phyloP scores from a whole-genome alignment of 2,113 vertebrate genomes.

The Furnarius figulus region DNA sequence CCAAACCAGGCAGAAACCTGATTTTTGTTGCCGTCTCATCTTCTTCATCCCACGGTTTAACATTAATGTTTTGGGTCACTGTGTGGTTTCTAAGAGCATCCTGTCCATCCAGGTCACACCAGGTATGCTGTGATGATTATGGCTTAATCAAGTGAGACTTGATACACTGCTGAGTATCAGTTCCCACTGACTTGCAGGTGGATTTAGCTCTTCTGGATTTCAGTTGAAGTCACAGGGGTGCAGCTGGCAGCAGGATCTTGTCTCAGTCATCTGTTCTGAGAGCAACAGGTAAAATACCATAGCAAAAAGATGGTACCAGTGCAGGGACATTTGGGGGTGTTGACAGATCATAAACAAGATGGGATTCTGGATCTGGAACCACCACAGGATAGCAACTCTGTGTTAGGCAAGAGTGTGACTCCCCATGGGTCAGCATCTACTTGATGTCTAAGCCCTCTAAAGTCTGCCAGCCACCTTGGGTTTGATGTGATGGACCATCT shows the following conservation, averaged over 20 bases:
- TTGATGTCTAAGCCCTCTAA: neutral
- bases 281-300: neutral
- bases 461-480: neutral
- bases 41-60: neutral
- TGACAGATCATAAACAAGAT: neutral
- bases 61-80: neutral
- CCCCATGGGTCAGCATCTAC: rapidly evolving
- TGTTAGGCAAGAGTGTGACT: neutral
- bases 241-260: neutral
- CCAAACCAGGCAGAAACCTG: neutral
- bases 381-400: neutral
- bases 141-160: neutral
- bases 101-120: neutral
- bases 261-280: neutral
- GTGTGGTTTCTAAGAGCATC: rapidly evolving
- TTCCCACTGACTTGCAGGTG: neutral
- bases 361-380: neutral
- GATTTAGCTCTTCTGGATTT: neutral
- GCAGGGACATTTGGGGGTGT: neutral
- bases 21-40: neutral
- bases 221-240: neutral
- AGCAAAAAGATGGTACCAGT: neutral
- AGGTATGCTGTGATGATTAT: neutral
- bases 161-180: neutral
- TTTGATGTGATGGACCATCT: neutral